Percentiles rank a stretch among this genome's conserved stretches.
Conservation (phyloP, 2,888 invertebrate genomes). For the Chalcis sispes region DNA sequence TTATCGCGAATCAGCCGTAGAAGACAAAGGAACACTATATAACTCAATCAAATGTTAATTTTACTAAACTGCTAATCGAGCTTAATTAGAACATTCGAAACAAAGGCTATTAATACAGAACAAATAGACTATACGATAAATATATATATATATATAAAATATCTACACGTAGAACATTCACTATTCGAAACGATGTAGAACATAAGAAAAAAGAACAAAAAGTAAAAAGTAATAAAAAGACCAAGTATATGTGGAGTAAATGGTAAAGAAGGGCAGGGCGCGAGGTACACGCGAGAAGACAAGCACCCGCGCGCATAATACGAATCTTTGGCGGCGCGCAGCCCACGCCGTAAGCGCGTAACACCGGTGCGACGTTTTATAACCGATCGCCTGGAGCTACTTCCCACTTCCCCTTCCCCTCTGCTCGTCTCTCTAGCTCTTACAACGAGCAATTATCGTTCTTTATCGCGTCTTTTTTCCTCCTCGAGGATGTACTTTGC, state of each 20-base stretch:
- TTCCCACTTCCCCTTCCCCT: not conserved
- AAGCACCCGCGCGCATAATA: conserved; percentile 66
- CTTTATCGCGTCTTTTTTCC: conserved; percentile 35
- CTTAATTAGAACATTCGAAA: conserved; percentile 14
- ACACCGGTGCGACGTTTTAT: conserved; percentile 72
- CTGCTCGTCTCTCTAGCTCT: conserved; percentile 58
- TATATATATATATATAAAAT: not conserved
- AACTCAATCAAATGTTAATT: conserved; percentile 13
- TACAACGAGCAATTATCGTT: conserved; percentile 60
- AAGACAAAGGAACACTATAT: conserved; percentile 6
- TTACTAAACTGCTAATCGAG: not conserved
- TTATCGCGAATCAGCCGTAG: not conserved
- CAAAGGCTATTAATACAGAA: conserved; percentile 16
- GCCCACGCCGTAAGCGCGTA: conserved; percentile 68
- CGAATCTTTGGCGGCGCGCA: conserved; percentile 38
- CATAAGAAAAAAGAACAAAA: not conserved
- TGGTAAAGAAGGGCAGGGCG: conserved; percentile 7
- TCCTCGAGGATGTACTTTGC: conserved; percentile 17
- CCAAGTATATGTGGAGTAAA: conserved; percentile 58
- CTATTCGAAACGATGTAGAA: not conserved
- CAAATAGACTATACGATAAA: not conserved
- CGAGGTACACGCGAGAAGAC: too few relatives aligned
- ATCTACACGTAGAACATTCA: conserved; percentile 1
- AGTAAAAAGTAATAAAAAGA: conserved; percentile 44
- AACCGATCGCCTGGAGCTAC: conserved; percentile 66